Evolutionary conservation across 2,888 invertebrate genomes (phyloP), one percentile per base, ranked within the genome.

Genomic region (Drosophila meridionalis): DNA sequence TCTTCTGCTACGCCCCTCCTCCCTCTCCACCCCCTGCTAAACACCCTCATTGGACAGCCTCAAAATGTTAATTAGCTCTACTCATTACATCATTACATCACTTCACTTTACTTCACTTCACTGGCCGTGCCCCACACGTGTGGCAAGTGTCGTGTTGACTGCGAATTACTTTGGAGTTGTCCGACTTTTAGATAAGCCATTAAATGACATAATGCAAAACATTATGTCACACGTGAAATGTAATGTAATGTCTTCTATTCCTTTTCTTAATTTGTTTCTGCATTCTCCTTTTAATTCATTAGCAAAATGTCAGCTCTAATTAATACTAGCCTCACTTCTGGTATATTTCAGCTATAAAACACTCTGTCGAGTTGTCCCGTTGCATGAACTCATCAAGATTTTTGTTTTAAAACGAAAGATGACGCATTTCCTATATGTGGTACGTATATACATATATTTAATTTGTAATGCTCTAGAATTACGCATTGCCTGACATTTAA

Each of bases 21-120:
- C 43, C 2, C 47, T 42, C 8, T 14, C 7, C 11, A 2, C 8
- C 34, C 32, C 8, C 20, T 53, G 11, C 7, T 12, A 26, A 20
- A 5, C 47, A 6, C 47, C 8, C 20, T 36, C n/a, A 47, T 47
- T 28, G 26, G 50, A 40, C 53, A 64, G 43, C 45, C 56, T 30
- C 58, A 67, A 74, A 80, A 82, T 83, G 90, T 69, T 90, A 90
- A 85, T 88, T 85, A 90, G 65, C 57, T 43, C n/a, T 26, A 57
- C 69, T 66, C 68, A 65, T 90, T 85, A 88, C 89, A 85, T 88
- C 83, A 85, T 66, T 69, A 20, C 20, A 20, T 40, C 14, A 42
- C 14, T 53, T 82, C 80, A 85, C 65, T 68, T 48, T n/a, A 48
- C 30, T 48, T 82, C 77, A 85, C 63, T 61, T 52, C 32, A 45